Base-by-base conservation (phyloP, 2,888 invertebrate species). In the Hyposoter dolosus region DNA sequence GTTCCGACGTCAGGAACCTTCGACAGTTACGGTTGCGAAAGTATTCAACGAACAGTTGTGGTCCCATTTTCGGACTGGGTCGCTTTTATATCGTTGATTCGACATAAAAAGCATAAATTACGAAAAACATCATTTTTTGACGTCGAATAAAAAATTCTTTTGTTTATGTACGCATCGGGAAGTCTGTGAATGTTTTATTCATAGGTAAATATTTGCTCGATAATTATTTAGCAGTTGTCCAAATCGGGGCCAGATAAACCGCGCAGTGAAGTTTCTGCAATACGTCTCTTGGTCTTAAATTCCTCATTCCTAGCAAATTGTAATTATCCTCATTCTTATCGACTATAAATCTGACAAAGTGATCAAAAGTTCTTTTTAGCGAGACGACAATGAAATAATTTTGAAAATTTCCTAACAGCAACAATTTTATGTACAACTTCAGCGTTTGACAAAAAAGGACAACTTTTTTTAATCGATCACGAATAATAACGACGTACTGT, bases 401-500 rank as follows among this genome's bases (percentile, higher is more conserved):
- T 28, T 28, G 28, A 28, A 28, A 3, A 28, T 28, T 28, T 28
- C 3, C 28, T 28, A 3, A 28, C 28, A 35, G 35, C 4, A 56
- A 56, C 12, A 12, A 23, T 23, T 56, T 23, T 56, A 23, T 12
- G 10, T 10, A 3, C 3, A 2, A 19, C 9, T 19, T 23, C 12
- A 28, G 10, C 23, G 12, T 12, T 56, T 56, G 3, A 10, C 12
- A 10, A 53, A 23, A 28, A 2, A 5, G 6, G n/a, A 17, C 10
- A 19, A 23, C 7, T 7, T 0, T n/a, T 28, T 47, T 19, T 6
- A 47, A 71, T 47, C 28, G n/a, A 47, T 45, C 28, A 5, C 40
- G 47, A 71, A 50, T 32, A 71, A 50, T 32, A 28, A 60, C n/a
- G 9, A 74, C 63, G 10, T 32, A 50, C 28, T 28, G 56, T 28